Base-by-base conservation (phyloP, 2,888 invertebrate species). In the Spicauda simplicius region DNA sequence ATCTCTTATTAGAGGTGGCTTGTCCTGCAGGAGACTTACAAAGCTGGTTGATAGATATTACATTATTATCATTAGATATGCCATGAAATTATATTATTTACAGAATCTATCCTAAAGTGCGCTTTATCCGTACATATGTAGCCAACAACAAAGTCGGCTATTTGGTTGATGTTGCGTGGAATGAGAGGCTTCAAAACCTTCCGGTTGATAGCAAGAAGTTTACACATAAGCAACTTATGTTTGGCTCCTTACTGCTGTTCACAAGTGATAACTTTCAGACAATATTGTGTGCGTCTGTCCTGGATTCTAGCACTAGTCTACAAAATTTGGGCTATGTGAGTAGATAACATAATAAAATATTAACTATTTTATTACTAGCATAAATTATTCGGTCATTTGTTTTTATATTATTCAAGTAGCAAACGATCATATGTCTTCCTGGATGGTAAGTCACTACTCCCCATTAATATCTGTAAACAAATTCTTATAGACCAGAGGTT, bases 181-280 rank as follows among this genome's bases (percentile, higher is more conserved):
- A 78, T 16, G 85, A 90, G 10, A 81, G 91, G 2, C 45, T 72
- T 0, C 73, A 71, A 6, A 76, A 79, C n/a, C 72, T 73, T 1
- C 18, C 70, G 1, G 70, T 84, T 0, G 79, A 86, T 25, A 25
- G 25, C 69, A 83, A 80, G 53, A 82, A 76, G 62, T 85, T 83
- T 70, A 76, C 79, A 0, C 74, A 76, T 65, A 95, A 95, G 75
- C 88, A 95, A 69, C 94, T 97, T 25, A 94, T 96, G 89, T 95
- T 89, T 79, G 97, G 97, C 0, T 95, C 97, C 0, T 85, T 97
- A 18, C 81, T 98, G 0, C 95, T 96, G 67, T 95, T 98, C 58
- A 96, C 97, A 0, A 87, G 86, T 33, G 95, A 96, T 79, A 90
- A 95, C 66, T 97, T 97, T 83, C 84, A 94, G 37, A 95, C 95